Evolutionary conservation across 2,888 invertebrate species (phyloP), one percentile per base, ranked within the genome.

Genomic region (Phania funesta): DNA sequence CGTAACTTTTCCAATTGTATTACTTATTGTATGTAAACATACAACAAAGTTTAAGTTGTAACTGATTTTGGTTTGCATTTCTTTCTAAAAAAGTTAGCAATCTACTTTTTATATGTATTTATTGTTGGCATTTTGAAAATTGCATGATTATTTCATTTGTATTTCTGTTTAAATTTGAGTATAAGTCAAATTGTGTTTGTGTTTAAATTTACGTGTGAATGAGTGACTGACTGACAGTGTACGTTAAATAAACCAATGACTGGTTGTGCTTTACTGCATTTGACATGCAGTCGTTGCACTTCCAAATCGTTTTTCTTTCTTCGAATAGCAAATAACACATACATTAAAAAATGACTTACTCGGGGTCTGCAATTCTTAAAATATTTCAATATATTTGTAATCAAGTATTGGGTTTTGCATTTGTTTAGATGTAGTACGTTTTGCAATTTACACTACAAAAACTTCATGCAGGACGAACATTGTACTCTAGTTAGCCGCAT

Each of bases 211-310:
- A 67, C 46, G 38, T 71, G 46, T 71, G 65, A 44, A 58, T 62
- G 62, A 67, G 20, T 44, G 80, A 52, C 32, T 77, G 46, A 77
- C 73, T 70, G 81, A 74, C 78, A 75, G 82, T 65, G 18, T 52
- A 52, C 58, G 41, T 73, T 79, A 79, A 71, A 58, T 32, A 78
- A 70, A 78, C 82, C 78, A 75, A 70, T 78, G 64, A 78, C 74
- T 74, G 82, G 82, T 78, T 74, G 64, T 78, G 38, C 68, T 81
- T 73, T 68, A 64, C 64, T 78, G 78, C 64, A 78, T 78, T 78
- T 82, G 82, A 78, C 46, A 65, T 82, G 76, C 56, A 74, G 67
- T 29, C 29, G n/a, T 65, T 80, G 78, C 70, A 82, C 38, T 78
- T 82, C 48, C 29, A 78, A 71, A 75, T 48, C 26, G 50, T 48